phyloP scores from a whole-genome alignment of 2,113 vertebrate species.

The Hemiprocne comata region DNA sequence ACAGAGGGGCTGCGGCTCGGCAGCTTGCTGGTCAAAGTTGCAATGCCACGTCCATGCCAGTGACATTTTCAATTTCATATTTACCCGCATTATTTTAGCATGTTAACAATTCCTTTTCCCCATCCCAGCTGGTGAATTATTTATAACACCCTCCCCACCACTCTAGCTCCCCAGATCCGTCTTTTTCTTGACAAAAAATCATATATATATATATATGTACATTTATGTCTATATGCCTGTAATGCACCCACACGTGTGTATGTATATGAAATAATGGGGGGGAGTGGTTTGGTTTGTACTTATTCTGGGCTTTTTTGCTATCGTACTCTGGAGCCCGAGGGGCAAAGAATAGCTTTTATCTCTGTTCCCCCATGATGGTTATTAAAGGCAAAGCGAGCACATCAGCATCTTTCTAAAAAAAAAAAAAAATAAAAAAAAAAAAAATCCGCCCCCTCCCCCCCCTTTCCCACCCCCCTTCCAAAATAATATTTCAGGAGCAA shows the following conservation, averaged over 20 bases:
- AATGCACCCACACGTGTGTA: no score
- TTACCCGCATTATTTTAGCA: neutral
- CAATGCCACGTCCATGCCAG: neutral
- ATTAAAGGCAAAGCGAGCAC: neutral
- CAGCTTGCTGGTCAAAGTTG: neutral
- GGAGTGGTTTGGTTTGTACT: neutral
- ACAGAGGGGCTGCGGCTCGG: accelerated
- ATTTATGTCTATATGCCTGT: accelerated
- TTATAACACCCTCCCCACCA: neutral
- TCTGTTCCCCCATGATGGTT: neutral
- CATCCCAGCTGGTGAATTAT: neutral
- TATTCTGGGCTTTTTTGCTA: neutral
- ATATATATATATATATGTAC: accelerated
- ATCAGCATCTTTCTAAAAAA: constrained; percentile 14
- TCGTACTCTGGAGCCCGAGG: neutral
- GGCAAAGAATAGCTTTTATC: constrained; percentile 9
- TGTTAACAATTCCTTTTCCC: neutral
- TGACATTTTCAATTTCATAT: neutral
- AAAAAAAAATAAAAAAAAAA: neutral
- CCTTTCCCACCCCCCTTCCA: neutral
- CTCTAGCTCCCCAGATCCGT: neutral
- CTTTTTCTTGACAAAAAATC: neutral
- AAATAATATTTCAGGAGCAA: neutral
- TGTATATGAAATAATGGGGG: neutral
- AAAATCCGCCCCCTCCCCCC: neutral